Base-by-base conservation (phyloP, 2,113 vertebrate genomes). In the Onychostruthus taczanowskii region DNA sequence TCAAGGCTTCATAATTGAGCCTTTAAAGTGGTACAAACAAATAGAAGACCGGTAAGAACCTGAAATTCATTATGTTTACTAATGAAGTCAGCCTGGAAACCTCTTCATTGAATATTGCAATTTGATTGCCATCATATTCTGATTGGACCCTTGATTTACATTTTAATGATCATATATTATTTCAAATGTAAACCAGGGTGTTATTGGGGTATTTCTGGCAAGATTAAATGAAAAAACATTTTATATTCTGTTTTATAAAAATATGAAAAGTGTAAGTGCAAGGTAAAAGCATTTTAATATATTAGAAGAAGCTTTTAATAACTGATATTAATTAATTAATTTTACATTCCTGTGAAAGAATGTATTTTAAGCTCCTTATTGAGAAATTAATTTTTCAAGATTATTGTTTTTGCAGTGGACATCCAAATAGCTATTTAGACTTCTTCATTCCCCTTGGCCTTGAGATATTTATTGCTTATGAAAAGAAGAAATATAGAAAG, bases 71-170 rank as follows among this genome's bases (percentile, higher is more conserved):
- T 96, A 94, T 94, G 88, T 96, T 96, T 97, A 97, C 95, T 98
- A 97, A 98, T 97, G 96, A 98, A 98, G 93, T 93, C 92, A 95
- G 91, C 84, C 94, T 97, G 91, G 93, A 96, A 97, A 97, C 75
- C 84, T 97, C 93, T 97, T 97, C 97, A 97, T 97, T 97, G 94
- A 98, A 96, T 98, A 96, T 96, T 97, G 93, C 78, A 92, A 94
- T 97, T 97, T 98, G 97, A 97, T 97, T 98, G 95, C 95, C 81
- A 95, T 97, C 94, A 90, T 93, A 95, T 97, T 98, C 92, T 98
- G 97, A 98, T 98, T 98, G 97, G 97, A 95, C 95, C 30, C 88
- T 97, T 94, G 95, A 97, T 98, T 97, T 97, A 74, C 93, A 98
- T 98, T 97, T 97, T 97, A 97, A 98, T 97, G 75, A 95, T 85